Percentiles rank a stretch among this genome's conserved stretches.
Conservation (phyloP, 23 tunicate genomes). For the Aplidium turbinatum region DNA sequence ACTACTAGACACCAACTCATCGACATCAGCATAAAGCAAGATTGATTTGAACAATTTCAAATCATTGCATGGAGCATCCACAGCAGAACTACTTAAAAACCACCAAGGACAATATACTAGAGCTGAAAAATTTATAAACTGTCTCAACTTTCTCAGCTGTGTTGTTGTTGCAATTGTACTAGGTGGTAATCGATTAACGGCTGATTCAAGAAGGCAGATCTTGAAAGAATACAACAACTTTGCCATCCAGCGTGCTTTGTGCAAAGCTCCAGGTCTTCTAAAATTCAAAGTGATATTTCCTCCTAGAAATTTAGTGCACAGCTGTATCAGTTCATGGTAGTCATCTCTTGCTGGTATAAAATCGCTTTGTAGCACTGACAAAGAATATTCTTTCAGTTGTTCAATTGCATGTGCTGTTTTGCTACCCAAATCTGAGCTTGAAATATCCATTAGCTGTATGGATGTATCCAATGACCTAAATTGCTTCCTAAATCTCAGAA, state of each 20-base stretch:
- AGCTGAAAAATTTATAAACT: conserved; percentile 1
- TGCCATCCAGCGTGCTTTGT: conserved; percentile 1
- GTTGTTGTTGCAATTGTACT: neutral
- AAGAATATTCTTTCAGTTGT: conserved; percentile 18
- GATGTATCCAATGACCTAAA: conserved; percentile 9
- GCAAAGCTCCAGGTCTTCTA: conserved; percentile 6
- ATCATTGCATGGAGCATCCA: conserved; percentile 13
- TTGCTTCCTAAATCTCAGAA: conserved; percentile 18
- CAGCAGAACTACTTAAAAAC: neutral
- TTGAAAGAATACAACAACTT: conserved; percentile 11
- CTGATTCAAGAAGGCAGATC: conserved; percentile 17
- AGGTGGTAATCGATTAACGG: neutral
- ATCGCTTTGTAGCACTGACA: conserved; percentile 19
- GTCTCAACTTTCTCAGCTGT: neutral
- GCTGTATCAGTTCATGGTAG: conserved; percentile 25
- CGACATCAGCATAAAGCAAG: conserved; percentile 12
- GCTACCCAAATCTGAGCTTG: conserved; percentile 14
- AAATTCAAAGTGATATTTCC: conserved; percentile 11
- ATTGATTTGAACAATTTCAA: neutral
- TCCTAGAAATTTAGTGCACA: conserved; percentile 22
- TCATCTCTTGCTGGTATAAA: conserved; percentile 20
- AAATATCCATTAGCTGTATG: neutral
- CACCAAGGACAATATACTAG: conserved; percentile 12
- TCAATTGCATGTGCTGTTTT: neutral
- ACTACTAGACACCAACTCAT: conserved; percentile 6